Evolutionary conservation across 2,888 invertebrate species (phyloP).

Genomic region (Lydus trimaculatus): DNA sequence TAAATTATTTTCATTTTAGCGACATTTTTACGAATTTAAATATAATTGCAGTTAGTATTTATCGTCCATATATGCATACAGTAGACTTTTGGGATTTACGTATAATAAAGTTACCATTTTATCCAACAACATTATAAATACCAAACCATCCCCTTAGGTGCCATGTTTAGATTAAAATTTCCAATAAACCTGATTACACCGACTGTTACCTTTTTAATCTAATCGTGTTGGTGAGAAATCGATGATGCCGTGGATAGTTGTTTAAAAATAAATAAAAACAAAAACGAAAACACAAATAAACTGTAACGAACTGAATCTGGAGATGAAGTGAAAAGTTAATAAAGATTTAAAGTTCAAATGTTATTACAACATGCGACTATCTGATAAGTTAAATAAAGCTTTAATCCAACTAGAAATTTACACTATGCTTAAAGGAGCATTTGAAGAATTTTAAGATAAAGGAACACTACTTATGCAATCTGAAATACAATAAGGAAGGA

Average conservation of each 20-base stretch:
- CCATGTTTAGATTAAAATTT: neutral
- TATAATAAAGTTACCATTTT: neutral
- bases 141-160: neutral
- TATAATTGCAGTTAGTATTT: neutral
- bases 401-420: too few species aligned
- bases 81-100: neutral
- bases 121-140: neutral
- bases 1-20: too few species aligned
- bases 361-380: too few species aligned
- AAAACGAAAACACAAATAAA: neutral
- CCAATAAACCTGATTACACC: neutral
- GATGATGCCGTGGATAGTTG: neutral
- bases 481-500: too few species aligned
- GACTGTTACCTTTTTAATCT: constrained; percentile 1
- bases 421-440: too few species aligned
- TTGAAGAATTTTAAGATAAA: too few species aligned
- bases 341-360: too few species aligned
- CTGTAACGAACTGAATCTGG: neutral
- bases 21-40: neutral
- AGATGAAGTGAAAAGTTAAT: neutral
- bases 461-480: too few species aligned
- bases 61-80: neutral
- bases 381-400: too few species aligned
- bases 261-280: neutral
- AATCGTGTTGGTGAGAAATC: neutral